A percentile compares a stretch with the other conserved stretches of the same genome.
Evolutionary conservation across 2,113 vertebrate genomes (phyloP).

Genomic region (Tiliqua scincoides): DNA sequence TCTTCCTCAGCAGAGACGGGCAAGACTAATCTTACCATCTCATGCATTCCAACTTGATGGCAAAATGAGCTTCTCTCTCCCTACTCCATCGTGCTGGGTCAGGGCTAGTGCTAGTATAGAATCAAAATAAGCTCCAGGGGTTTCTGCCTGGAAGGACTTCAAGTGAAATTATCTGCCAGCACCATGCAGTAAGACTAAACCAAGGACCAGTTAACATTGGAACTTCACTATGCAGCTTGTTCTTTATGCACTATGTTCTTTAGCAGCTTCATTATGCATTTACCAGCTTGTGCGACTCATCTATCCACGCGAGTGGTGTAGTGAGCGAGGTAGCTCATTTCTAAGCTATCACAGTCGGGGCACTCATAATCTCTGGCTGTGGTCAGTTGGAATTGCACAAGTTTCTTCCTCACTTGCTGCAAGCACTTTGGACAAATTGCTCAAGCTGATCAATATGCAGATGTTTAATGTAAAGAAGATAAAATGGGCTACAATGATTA

Average conservation of each 20-base stretch:
- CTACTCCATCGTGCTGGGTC: too few relatives aligned
- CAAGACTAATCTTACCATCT: not conserved
- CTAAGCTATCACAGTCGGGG: not conserved
- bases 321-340: not conserved
- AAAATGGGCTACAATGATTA: not conserved
- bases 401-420: not conserved
- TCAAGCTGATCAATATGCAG: not conserved
- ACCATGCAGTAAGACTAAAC: not conserved
- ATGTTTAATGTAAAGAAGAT: not conserved
- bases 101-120: not conserved
- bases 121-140: not conserved
- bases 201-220: not conserved
- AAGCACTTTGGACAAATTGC: not conserved
- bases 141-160: not conserved
- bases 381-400: not conserved
- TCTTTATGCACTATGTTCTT: too few relatives aligned
- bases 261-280: not conserved
- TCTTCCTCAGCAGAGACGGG: not conserved
- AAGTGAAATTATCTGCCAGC: not conserved
- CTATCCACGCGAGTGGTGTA: too few relatives aligned
- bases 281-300: not conserved
- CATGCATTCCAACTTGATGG: not conserved
- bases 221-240: too few relatives aligned
- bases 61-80: too few relatives aligned
- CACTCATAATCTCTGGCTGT: not conserved